Percentiles rank a stretch among this genome's conserved stretches.
Evolutionary conservation across 2,888 invertebrate species (phyloP).

Genomic region (Lasioglossum pauxillum): DNA sequence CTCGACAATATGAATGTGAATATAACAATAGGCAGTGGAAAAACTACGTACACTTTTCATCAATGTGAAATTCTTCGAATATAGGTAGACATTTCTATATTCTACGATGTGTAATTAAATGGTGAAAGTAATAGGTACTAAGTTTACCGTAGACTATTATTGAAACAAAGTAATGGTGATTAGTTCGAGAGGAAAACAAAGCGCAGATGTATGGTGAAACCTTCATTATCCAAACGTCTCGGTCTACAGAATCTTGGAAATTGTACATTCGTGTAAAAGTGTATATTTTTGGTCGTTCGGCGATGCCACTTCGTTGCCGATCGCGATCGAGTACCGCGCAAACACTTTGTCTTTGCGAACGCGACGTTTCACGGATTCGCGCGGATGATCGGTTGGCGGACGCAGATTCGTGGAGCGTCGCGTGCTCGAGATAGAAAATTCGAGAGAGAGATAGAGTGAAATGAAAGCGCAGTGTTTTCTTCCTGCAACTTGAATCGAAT

Average conservation of each 20-base stretch:
- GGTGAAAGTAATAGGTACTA: constrained; percentile 10
- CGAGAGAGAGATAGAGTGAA: background rate
- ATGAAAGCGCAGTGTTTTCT: constrained; percentile 1
- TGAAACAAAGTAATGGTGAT: constrained; percentile 11
- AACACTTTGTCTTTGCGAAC: background rate
- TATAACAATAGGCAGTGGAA: background rate
- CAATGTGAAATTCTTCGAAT: constrained; percentile 11
- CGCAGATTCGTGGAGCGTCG: background rate
- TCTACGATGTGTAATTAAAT: constrained; percentile 17
- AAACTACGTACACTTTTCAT: constrained; percentile 2
- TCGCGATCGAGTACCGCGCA: background rate
- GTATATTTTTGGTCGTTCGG: background rate
- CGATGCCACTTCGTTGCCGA: background rate
- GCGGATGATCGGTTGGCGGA: background rate
- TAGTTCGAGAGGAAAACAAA: background rate
- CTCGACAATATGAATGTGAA: no score
- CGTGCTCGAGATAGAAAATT: background rate
- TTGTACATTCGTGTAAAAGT: constrained; percentile 14
- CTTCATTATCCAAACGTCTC: constrained; percentile 12
- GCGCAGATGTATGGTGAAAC: background rate
- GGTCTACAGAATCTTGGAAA: constrained; percentile 1
- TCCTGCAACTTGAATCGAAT: background rate
- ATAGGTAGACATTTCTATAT: constrained; percentile 15
- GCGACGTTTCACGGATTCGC: background rate
- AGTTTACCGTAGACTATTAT: constrained; percentile 12